Conservation (phyloP, 2,888 invertebrate species). For the Desoria tigrina region DNA sequence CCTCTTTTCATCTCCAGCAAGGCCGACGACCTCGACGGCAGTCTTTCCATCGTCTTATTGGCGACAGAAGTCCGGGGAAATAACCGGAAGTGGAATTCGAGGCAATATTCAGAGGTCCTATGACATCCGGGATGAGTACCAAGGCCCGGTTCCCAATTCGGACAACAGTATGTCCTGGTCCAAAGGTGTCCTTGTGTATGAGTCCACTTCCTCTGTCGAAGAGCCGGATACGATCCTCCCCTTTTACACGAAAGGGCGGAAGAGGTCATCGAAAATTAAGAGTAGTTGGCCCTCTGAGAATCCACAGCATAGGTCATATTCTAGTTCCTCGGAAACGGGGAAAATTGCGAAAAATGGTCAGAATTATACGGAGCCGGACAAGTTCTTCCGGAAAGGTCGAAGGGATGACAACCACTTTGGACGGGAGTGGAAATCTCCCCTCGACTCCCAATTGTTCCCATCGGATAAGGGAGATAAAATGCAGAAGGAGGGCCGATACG, state of each 20-base stretch:
- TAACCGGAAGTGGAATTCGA: background rate
- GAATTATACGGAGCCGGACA: background rate
- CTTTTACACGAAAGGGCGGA: slow-evolving; percentile 17
- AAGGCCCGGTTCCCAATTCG: background rate
- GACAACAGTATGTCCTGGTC: slow-evolving; percentile 14
- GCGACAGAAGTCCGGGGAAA: slow-evolving; percentile 13
- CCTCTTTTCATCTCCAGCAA: slow-evolving; percentile 4
- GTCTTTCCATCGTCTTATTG: slow-evolving; percentile 16
- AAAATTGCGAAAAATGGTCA: too few species aligned
- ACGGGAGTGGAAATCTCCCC: slow-evolving; percentile 46
- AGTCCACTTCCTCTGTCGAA: slow-evolving; percentile 27
- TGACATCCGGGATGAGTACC: slow-evolving; percentile 14
- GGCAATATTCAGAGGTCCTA: background rate
- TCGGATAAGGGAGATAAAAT: slow-evolving; percentile 26
- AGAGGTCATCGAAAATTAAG: slow-evolving; percentile 4
- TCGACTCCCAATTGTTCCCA: slow-evolving; percentile 39
- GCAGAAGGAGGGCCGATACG: slow-evolving; percentile 24
- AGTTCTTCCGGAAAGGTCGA: slow-evolving; percentile 34
- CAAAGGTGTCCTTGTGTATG: slow-evolving; percentile 36
- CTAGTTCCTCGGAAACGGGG: background rate
- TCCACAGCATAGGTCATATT: background rate
- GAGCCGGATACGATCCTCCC: slow-evolving; percentile 21
- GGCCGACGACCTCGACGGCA: background rate
- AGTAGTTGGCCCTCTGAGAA: background rate
- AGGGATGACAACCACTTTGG: slow-evolving; percentile 48